phyloP scores from a whole-genome alignment of 2,888 invertebrate genomes.

The Philaethria dido region DNA sequence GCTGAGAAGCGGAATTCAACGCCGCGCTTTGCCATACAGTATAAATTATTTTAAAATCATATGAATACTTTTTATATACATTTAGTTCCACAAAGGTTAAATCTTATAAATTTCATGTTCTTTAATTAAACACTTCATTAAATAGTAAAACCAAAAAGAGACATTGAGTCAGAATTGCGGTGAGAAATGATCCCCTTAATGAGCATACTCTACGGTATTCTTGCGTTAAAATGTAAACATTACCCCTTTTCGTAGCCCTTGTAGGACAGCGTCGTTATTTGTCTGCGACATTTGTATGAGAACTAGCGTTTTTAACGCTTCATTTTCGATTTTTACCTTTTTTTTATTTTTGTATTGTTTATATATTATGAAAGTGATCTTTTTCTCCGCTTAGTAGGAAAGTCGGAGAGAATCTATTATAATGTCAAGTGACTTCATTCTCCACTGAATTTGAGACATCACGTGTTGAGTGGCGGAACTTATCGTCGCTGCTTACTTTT shows the following conservation, averaged over 20 bases:
- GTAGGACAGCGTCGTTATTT: constrained; percentile 72
- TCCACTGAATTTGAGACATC: too few relatives aligned
- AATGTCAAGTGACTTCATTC: too few relatives aligned
- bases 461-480: too few relatives aligned
- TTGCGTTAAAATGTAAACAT: constrained; percentile 81
- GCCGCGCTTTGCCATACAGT: too few relatives aligned
- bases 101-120: constrained; percentile 13
- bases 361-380: neutral
- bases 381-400: too few relatives aligned
- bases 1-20: too few relatives aligned
- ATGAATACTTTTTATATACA: too few relatives aligned
- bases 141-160: constrained; percentile 67
- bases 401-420: too few relatives aligned
- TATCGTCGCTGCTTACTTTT: too few relatives aligned
- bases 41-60: too few relatives aligned
- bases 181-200: constrained; percentile 73
- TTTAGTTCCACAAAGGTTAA: too few relatives aligned
- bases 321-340: neutral
- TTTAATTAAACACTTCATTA: constrained; percentile 66
- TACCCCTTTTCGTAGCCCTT: constrained; percentile 67
- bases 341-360: neutral
- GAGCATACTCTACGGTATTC: constrained; percentile 65
- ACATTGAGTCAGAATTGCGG: constrained; percentile 57
- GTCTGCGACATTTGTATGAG: constrained; percentile 63
- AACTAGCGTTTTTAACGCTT: constrained; percentile 57